Evolutionary conservation across 92 coral and sea anemone species (phyloP).

Genomic region (Metridium senile): DNA sequence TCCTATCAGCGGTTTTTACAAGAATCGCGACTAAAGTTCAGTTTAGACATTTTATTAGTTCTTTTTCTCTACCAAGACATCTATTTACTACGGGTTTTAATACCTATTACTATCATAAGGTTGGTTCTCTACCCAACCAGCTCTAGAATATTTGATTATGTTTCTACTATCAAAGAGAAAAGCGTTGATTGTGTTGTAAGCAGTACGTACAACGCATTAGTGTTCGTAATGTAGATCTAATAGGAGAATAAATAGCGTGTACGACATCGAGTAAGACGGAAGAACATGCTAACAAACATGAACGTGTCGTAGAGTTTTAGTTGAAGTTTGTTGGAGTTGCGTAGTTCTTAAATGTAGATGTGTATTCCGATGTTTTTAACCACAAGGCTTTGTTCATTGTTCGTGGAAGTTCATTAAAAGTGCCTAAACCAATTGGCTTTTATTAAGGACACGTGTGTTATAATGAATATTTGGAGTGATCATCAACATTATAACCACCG

Average conservation of each 20-base stretch:
- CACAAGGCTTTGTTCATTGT: conserved; percentile 16
- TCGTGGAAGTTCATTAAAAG: not conserved
- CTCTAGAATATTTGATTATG: not conserved
- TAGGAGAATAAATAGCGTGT: not conserved
- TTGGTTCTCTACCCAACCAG: not conserved
- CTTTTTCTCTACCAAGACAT: too few relatives aligned
- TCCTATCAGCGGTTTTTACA: too few relatives aligned
- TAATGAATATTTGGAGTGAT: not conserved
- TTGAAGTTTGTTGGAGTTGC: not conserved
- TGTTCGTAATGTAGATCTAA: too few relatives aligned
- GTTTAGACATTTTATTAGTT: too few relatives aligned
- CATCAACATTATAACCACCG: conserved; percentile 1
- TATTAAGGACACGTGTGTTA: conserved; percentile 2
- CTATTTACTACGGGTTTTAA: not conserved
- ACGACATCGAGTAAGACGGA: not conserved
- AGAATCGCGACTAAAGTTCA: too few relatives aligned
- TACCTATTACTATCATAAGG: not conserved
- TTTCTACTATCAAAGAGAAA: not conserved
- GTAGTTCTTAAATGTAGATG: not conserved
- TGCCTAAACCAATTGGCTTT: conserved; percentile 6
- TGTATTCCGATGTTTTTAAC: not conserved
- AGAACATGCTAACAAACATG: not conserved
- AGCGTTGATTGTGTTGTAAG: not conserved
- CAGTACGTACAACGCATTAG: not conserved
- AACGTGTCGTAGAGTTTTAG: not conserved